Percentiles rank a stretch among this genome's conserved stretches.
Conservation (phyloP, 2,797 vertebrate species). For the Epinephelus malabaricus region DNA sequence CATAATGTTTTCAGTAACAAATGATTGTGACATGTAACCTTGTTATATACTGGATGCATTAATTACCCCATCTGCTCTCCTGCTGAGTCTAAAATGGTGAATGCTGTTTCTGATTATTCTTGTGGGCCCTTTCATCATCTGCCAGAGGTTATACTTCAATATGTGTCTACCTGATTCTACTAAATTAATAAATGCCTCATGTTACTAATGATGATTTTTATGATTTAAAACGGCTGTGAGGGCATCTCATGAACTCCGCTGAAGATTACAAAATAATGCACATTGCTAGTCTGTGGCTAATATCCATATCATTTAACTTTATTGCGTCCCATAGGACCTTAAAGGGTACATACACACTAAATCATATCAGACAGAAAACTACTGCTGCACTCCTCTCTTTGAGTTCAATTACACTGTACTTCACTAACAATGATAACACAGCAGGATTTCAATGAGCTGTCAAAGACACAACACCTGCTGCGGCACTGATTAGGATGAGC, state of each 20-base stretch:
- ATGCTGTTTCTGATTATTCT: not conserved
- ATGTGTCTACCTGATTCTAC: not conserved
- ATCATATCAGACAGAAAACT: not conserved
- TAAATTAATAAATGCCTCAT: not conserved
- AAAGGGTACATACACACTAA: too few relatives aligned
- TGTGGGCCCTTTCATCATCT: not conserved
- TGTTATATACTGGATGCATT: conserved; percentile 10
- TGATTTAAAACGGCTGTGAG: not conserved
- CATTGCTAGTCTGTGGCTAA: too few relatives aligned
- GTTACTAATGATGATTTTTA: not conserved
- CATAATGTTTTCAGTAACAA: not conserved
- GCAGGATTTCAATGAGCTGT: conserved; percentile 11
- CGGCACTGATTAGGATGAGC: conserved; percentile 15
- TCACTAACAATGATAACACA: not conserved
- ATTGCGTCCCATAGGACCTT: not conserved
- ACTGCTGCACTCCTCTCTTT: not conserved
- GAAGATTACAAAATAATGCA: too few relatives aligned
- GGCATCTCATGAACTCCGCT: not conserved
- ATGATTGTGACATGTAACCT: conserved; percentile 4
- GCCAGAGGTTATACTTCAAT: not conserved
- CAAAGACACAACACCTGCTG: conserved; percentile 8
- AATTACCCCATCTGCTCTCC: conserved; percentile 10
- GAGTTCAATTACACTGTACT: not conserved
- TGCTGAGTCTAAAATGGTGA: not conserved
- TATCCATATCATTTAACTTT: not conserved